A percentile compares a stretch with the other conserved stretches of the same genome.
These are phyloP conservation scores for Trachelus troglodyta DNA, from an alignment of 2,888 invertebrate species.

Conservation along the genomic window DNA sequence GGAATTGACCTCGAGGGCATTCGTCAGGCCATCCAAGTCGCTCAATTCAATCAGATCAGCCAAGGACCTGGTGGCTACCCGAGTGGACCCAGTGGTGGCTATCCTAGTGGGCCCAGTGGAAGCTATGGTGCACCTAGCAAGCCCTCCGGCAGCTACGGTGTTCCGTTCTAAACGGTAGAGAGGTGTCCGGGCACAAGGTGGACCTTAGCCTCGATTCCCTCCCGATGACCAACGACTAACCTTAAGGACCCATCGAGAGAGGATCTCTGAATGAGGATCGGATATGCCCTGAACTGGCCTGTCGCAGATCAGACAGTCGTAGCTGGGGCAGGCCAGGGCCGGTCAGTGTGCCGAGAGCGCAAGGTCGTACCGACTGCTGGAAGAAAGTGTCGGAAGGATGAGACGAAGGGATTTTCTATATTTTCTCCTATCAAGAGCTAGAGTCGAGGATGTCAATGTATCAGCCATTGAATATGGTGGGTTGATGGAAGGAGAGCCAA, in stretches of 20 bases:
- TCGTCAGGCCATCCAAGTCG: conserved; percentile 88
- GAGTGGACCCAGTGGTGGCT: conserved; percentile 67
- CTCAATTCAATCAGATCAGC: conserved; percentile 81
- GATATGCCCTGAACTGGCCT: conserved; percentile 22
- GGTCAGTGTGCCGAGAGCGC: neutral
- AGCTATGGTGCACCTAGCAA: conserved; percentile 68
- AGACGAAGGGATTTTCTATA: too few species aligned
- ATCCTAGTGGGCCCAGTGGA: conserved; percentile 66
- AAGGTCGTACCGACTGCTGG: too few species aligned
- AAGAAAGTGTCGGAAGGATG: too few species aligned
- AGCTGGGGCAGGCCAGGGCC: neutral
- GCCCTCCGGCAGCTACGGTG: conserved; percentile 79
- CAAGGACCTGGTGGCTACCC: conserved; percentile 70
- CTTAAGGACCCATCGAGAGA: too few species aligned
- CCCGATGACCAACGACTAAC: too few species aligned
- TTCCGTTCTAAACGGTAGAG: conserved; percentile 68
- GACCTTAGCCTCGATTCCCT: too few species aligned
- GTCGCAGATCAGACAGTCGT: conserved; percentile 44
- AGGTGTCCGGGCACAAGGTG: too few species aligned
- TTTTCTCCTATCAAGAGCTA: too few species aligned
- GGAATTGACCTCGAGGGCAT: conserved; percentile 88
- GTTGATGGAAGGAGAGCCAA: conserved; percentile 4
- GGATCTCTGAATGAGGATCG: neutral
- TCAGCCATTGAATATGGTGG: too few species aligned
- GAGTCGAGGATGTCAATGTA: too few species aligned